These are phyloP conservation scores for Timandra comae DNA, from an alignment of 2,888 invertebrate genomes.

Conservation along the genomic window DNA sequence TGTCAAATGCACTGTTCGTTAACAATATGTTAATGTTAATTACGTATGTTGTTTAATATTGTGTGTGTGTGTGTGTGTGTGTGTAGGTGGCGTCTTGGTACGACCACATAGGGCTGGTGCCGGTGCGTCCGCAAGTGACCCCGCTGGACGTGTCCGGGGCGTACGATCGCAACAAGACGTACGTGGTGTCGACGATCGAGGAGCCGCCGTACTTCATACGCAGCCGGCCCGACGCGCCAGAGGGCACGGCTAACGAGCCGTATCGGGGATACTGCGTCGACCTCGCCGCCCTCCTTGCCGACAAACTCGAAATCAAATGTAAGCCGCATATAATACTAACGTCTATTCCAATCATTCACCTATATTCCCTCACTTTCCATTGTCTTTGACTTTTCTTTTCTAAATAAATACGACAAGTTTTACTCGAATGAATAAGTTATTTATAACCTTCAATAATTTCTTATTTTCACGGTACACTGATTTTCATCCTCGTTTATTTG, in stretches of 20 bases:
- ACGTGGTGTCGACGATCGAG: conserved; percentile 89
- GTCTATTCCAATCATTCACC: neutral
- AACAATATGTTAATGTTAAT: too few species aligned
- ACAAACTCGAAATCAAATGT: conserved; percentile 90
- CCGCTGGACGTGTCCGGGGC: conserved; percentile 79
- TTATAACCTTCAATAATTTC: too few species aligned
- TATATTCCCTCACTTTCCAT: neutral
- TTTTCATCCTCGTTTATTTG: too few species aligned
- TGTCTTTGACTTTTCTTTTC: neutral
- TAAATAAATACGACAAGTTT: too few species aligned
- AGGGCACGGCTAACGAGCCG: conserved; percentile 81
- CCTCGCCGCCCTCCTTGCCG: conserved; percentile 87
- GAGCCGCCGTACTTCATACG: conserved; percentile 92
- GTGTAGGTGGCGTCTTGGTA: conserved; percentile 89
- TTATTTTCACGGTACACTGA: too few species aligned
- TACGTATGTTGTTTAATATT: too few species aligned
- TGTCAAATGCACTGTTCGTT: too few species aligned
- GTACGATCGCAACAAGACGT: conserved; percentile 88
- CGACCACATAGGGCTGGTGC: conserved; percentile 84
- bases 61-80: too few species aligned
- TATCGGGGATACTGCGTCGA: conserved; percentile 96
- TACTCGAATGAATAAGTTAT: too few species aligned
- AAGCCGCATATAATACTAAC: conserved; percentile 38
- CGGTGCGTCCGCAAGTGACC: conserved; percentile 83
- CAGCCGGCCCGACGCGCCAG: conserved; percentile 80